A percentile compares a stretch with the other conserved stretches of the same genome.
Conservation (phyloP, 2,113 vertebrate genomes). For the Rhagologus leucostigma region DNA sequence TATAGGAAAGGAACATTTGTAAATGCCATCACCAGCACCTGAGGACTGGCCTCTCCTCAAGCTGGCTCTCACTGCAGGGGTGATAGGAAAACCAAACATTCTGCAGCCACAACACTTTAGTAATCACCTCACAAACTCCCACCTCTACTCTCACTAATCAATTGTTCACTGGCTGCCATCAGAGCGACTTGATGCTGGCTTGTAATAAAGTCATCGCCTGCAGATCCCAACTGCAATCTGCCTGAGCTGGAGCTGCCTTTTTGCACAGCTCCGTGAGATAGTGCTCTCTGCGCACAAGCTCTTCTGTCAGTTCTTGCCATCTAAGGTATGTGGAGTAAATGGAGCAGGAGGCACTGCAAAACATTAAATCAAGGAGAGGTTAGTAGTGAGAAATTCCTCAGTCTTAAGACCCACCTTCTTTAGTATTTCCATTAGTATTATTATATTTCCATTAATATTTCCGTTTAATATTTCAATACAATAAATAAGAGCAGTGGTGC, state of each 20-base stretch:
- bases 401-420: not conserved
- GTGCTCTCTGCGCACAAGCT: not conserved
- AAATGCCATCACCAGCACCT: not conserved
- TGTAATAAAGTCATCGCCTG: not conserved
- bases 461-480: not conserved
- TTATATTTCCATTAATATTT: too few relatives aligned
- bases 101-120: not conserved
- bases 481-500: not conserved
- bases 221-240: not conserved
- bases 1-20: not conserved
- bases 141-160: not conserved
- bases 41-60: not conserved
- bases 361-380: not conserved
- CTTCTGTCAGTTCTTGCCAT: not conserved
- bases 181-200: not conserved
- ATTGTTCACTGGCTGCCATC: not conserved
- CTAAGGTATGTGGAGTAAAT: not conserved
- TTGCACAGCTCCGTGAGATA: not conserved
- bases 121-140: not conserved
- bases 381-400: not conserved
- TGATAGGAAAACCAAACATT: not conserved
- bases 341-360: not conserved
- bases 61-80: not conserved
- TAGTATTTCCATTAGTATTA: not conserved
- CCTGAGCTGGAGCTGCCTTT: not conserved